A percentile compares a stretch with the other conserved stretches of the same genome.
phyloP scores from a whole-genome alignment of 2,113 vertebrate species.

The Rissa tridactyla region DNA sequence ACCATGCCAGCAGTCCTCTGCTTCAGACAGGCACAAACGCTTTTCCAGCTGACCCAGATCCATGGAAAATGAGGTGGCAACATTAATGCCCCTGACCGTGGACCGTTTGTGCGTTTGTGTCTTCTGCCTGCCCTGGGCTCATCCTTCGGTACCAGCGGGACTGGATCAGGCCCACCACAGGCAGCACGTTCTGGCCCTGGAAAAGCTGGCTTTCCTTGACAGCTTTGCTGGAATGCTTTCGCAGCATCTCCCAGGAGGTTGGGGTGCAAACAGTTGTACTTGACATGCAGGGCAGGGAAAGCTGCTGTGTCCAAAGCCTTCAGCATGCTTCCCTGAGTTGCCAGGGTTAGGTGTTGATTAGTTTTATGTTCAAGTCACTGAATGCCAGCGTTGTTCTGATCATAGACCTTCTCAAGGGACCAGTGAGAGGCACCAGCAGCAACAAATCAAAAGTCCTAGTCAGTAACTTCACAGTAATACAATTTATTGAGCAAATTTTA shows the following conservation, averaged over 20 bases:
- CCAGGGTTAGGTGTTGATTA: not conserved
- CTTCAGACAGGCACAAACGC: accelerated
- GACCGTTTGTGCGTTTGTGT: not conserved
- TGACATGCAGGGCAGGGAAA: not conserved
- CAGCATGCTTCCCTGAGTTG: accelerated
- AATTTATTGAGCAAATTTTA: not conserved
- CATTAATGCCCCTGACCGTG: not conserved
- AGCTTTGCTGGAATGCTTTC: not conserved
- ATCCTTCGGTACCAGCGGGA: not conserved
- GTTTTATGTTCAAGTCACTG: not conserved
- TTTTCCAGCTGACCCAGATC: not conserved
- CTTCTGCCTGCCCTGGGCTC: not conserved
- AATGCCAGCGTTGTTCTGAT: not conserved
- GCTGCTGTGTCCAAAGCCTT: not conserved
- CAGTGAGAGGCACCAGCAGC: not conserved
- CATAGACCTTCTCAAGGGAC: not conserved
- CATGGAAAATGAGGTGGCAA: not conserved
- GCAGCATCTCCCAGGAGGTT: not conserved
- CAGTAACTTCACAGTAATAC: not conserved
- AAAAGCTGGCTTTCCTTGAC: not conserved
- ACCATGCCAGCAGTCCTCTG: accelerated
- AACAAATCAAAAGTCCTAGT: not conserved
- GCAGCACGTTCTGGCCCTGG: not conserved
- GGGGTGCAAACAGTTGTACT: not conserved
- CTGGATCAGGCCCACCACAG: too few relatives aligned